These are phyloP conservation scores for Clarias platycephalus DNA, from an alignment of 2,797 vertebrate species.

Conservation along the genomic window DNA sequence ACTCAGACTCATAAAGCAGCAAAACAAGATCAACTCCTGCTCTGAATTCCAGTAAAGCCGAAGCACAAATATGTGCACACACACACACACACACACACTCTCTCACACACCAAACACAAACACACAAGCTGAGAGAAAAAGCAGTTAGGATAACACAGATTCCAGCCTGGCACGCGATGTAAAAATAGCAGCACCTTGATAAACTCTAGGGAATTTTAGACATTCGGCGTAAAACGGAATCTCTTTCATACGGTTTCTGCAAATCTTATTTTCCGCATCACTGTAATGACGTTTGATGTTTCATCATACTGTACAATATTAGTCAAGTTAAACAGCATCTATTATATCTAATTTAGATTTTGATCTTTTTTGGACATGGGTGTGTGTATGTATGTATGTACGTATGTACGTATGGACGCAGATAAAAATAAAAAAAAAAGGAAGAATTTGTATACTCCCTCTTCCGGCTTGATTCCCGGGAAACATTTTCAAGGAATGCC, in stretches of 20 bases:
- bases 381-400: too few relatives aligned
- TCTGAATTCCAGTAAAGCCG: slow-evolving; percentile 77
- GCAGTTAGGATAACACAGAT: slow-evolving; percentile 16
- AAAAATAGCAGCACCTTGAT: slow-evolving; percentile 20
- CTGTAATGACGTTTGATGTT: not conserved
- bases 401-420: too few relatives aligned
- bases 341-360: too few relatives aligned
- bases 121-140: slow-evolving; percentile 32
- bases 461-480: too few relatives aligned
- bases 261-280: not conserved
- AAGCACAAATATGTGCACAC: slow-evolving; percentile 60
- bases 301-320: not conserved
- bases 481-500: too few relatives aligned
- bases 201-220: not conserved
- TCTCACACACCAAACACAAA: slow-evolving; percentile 49
- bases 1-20: slow-evolving; percentile 80
- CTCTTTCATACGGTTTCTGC: not conserved
- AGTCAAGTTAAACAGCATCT: not conserved
- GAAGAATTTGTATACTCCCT: too few relatives aligned
- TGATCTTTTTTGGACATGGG: too few relatives aligned
- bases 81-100: slow-evolving; percentile 38
- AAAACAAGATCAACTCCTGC: slow-evolving; percentile 79
- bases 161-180: not conserved
- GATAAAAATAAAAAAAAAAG: too few relatives aligned
- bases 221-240: slow-evolving; percentile 18